Percentiles rank a stretch among this genome's conserved stretches.
Evolutionary conservation across 2,113 vertebrate genomes (phyloP).

Genomic region (Dasyurus viverrinus): DNA sequence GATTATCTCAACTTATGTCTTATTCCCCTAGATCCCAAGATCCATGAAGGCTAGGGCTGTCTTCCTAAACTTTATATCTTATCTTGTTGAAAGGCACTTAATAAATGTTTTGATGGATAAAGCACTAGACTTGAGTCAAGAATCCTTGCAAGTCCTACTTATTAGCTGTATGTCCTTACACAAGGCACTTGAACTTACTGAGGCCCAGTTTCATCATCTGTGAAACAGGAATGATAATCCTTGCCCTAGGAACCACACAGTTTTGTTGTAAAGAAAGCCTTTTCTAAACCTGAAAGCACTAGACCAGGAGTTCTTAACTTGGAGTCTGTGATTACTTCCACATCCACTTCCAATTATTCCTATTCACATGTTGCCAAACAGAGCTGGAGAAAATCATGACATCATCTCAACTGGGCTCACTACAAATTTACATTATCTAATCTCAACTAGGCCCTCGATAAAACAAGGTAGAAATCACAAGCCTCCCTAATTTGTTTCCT

Average conservation of each 20-base stretch:
- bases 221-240: neutral
- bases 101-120: neutral
- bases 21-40: neutral
- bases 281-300: neutral
- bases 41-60: neutral
- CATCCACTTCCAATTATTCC: neutral
- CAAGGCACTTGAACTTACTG: neutral
- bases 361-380: neutral
- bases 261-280: neutral
- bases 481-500: neutral
- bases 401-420: neutral
- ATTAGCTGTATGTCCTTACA: neutral
- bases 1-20: neutral
- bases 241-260: neutral
- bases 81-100: neutral
- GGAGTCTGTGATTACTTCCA: neutral
- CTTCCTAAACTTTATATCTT: neutral
- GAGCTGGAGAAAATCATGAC: neutral
- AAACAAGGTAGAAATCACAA: neutral
- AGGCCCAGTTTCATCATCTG: neutral
- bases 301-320: neutral
- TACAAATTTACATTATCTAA: neutral
- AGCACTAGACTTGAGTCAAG: neutral
- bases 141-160: neutral
- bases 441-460: neutral